phyloP scores from a whole-genome alignment of 2,888 invertebrate species.

The Amaurobius ferox region DNA sequence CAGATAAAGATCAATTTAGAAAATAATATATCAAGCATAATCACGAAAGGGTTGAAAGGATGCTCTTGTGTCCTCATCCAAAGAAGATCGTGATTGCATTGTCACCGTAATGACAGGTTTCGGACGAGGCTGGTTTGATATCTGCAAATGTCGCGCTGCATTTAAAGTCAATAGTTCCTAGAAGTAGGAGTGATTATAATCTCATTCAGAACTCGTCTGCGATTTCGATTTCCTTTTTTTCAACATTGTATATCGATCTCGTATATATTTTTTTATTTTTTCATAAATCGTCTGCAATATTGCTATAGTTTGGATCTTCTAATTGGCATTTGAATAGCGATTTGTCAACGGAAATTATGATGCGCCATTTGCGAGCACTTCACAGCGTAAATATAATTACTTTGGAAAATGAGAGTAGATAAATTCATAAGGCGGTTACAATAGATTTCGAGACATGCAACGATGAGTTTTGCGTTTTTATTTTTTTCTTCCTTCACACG shows the following conservation, averaged over 20 bases:
- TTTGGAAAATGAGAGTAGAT: background rate
- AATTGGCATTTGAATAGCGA: background rate
- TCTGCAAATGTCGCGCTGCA: background rate
- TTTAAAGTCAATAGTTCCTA: background rate
- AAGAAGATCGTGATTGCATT: too few species aligned
- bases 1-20: too few species aligned
- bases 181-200: background rate
- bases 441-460: slow-evolving; percentile 2
- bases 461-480: background rate
- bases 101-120: background rate
- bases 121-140: background rate
- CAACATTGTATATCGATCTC: background rate
- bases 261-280: background rate
- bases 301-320: background rate
- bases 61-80: too few species aligned
- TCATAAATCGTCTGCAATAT: background rate
- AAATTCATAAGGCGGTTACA: background rate
- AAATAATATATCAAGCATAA: too few species aligned
- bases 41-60: too few species aligned
- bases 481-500: too few species aligned
- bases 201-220: background rate
- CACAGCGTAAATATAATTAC: background rate
- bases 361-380: background rate
- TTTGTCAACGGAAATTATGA: slow-evolving; percentile 6
- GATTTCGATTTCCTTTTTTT: background rate